Evolutionary conservation across 1,140 invertebrate genomes (phyloP).

Genomic region (Zaprionus ghesquierei): DNA sequence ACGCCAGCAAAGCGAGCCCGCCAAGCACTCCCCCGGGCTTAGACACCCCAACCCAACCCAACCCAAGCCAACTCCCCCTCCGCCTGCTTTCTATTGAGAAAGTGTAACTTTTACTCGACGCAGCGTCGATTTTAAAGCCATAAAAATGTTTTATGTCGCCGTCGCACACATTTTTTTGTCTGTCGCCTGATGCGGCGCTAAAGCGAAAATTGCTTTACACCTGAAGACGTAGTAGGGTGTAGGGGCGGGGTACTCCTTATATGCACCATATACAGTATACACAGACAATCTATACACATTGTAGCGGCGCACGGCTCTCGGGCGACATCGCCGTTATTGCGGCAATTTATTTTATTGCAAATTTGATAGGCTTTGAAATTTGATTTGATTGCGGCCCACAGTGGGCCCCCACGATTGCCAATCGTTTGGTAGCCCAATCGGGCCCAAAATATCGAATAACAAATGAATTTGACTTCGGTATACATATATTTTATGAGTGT

Average conservation of each 20-base stretch:
- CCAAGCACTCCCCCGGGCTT: constrained; percentile 56
- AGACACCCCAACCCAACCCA: not conserved
- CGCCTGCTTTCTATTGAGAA: constrained; percentile 69
- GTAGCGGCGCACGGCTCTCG: constrained; percentile 30
- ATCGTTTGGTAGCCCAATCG: constrained; percentile 35
- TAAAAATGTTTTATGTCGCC: constrained; percentile 76
- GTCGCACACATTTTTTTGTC: constrained; percentile 40
- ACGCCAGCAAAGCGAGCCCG: constrained; percentile 15
- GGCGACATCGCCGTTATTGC: constrained; percentile 53
- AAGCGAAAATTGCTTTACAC: constrained; percentile 71
- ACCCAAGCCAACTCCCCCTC: not conserved
- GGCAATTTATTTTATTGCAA: constrained; percentile 78
- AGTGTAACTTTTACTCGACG: constrained; percentile 73
- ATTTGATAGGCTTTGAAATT: constrained; percentile 71
- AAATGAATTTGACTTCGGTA: constrained; percentile 60
- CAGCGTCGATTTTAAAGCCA: constrained; percentile 73
- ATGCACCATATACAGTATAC: too few species aligned
- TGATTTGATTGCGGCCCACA: constrained; percentile 65
- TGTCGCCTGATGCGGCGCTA: constrained; percentile 48
- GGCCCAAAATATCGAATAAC: constrained; percentile 70
- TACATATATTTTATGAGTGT: constrained; percentile 53
- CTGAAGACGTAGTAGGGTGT: constrained; percentile 16
- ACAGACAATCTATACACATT: constrained; percentile 43
- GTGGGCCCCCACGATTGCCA: constrained; percentile 17
- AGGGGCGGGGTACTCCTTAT: not conserved